Conservation (phyloP, 2,113 vertebrate genomes). For the Epinephelus fuscoguttatus region DNA sequence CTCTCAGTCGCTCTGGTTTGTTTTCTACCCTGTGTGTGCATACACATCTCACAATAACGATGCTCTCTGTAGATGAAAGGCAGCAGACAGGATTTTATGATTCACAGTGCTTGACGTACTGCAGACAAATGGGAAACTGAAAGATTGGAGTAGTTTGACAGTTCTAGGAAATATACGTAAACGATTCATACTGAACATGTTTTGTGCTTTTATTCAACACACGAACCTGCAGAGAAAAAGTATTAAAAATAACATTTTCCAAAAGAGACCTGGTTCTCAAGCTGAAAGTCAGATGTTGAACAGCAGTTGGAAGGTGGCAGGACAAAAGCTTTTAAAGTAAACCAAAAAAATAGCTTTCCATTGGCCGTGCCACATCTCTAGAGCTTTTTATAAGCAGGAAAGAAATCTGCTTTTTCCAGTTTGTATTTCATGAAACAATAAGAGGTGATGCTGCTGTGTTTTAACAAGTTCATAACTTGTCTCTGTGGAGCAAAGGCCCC, state of each 20-base stretch:
- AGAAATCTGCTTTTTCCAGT: constrained; percentile 37
- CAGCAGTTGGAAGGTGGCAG: constrained; percentile 33
- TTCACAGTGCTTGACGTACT: not conserved
- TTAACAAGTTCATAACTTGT: constrained; percentile 48
- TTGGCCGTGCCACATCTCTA: constrained; percentile 35
- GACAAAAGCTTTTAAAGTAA: constrained; percentile 39
- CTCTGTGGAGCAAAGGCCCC: constrained; percentile 38
- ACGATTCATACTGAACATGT: not conserved
- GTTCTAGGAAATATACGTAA: constrained; percentile 13
- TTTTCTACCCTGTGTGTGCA: not conserved
- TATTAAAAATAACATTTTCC: constrained; percentile 14
- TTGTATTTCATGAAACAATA: constrained; percentile 65
- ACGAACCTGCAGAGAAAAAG: not conserved
- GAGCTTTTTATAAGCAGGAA: constrained; percentile 46
- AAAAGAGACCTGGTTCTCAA: constrained; percentile 26
- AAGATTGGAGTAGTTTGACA: constrained; percentile 7
- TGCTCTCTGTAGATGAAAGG: not conserved
- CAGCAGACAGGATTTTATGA: constrained; percentile 3
- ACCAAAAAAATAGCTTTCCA: constrained; percentile 46
- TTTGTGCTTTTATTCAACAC: constrained; percentile 9
- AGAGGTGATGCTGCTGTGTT: constrained; percentile 49
- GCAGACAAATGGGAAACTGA: constrained; percentile 12
- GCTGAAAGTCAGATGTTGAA: constrained; percentile 47
- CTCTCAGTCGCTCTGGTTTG: not conserved
- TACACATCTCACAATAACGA: not conserved